A percentile compares a stretch with the other conserved stretches of the same genome.
Evolutionary conservation across 2,113 vertebrate species (phyloP).

Genomic region (Oenanthe oenanthe): DNA sequence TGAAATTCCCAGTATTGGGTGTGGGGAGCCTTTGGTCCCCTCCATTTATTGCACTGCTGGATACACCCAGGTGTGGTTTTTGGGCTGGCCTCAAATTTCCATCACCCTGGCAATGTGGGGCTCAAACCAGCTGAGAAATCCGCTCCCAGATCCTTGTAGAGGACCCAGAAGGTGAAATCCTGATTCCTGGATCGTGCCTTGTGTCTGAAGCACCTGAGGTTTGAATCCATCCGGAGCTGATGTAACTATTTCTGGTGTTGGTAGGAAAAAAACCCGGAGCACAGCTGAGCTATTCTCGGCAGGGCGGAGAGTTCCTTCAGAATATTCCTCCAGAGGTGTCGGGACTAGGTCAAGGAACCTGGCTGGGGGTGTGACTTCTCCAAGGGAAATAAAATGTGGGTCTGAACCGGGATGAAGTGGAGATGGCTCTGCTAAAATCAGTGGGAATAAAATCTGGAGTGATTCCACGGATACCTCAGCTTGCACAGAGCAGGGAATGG

Average conservation of each 20-base stretch:
- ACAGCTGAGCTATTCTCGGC: background rate
- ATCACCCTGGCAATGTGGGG: fast-evolving
- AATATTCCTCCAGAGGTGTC: background rate
- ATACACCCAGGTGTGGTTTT: background rate
- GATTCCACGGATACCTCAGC: background rate
- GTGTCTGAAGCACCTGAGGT: conserved; percentile 16
- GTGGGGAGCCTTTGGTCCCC: background rate
- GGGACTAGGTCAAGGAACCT: conserved; percentile 34
- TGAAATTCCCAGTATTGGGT: fast-evolving
- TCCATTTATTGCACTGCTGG: fast-evolving
- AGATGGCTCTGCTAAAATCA: fast-evolving
- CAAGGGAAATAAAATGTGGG: background rate
- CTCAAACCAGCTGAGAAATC: background rate
- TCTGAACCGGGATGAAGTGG: background rate
- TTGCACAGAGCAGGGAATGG: background rate
- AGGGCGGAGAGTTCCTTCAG: background rate
- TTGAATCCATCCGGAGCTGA: conserved; percentile 22
- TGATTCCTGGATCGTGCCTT: background rate
- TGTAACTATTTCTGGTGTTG: conserved; percentile 47
- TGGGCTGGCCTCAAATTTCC: background rate
- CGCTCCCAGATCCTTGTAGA: background rate
- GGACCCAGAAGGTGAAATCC: conserved; percentile 20
- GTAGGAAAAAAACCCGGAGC: background rate
- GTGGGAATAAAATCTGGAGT: background rate
- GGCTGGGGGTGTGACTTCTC: background rate